Evolutionary conservation across 2,888 invertebrate species (phyloP).

Genomic region (Limnephilus marmoratus): DNA sequence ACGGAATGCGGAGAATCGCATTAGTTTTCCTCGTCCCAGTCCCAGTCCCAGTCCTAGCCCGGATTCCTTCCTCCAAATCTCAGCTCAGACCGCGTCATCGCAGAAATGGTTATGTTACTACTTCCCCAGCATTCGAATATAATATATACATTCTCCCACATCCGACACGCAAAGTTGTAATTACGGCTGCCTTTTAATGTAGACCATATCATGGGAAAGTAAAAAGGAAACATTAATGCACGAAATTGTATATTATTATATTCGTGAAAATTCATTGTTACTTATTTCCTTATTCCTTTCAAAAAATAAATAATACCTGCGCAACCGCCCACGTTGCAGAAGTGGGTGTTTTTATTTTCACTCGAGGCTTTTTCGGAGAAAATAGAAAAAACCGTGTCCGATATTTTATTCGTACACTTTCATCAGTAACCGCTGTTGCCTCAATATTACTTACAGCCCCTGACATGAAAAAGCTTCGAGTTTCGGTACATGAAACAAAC

Average conservation of each 20-base stretch:
- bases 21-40: constrained; percentile 21
- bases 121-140: constrained; percentile 23
- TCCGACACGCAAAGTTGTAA: constrained; percentile 61
- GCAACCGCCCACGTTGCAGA: neutral
- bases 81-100: constrained; percentile 33
- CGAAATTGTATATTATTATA: constrained; percentile 47
- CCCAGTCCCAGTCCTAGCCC: neutral
- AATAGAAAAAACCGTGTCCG: constrained; percentile 36
- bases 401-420: constrained; percentile 37
- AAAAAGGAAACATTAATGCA: constrained; percentile 52
- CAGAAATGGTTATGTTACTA: constrained; percentile 19
- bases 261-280: constrained; percentile 46
- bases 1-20: constrained; percentile 20
- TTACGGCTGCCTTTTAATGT: constrained; percentile 62
- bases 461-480: constrained; percentile 12
- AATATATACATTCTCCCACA: constrained; percentile 10
- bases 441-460: constrained; percentile 34
- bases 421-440: constrained; percentile 34
- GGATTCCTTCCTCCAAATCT: constrained; percentile 39
- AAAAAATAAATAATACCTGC: constrained; percentile 42
- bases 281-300: constrained; percentile 38
- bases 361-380: constrained; percentile 25
- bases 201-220: constrained; percentile 59
- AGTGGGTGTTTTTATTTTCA: constrained; percentile 37
- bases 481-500: neutral